A percentile compares a stretch with the other conserved stretches of the same genome.
Evolutionary conservation across 1,140 invertebrate species (phyloP).

Genomic region (Stegodyphus mimosarum): DNA sequence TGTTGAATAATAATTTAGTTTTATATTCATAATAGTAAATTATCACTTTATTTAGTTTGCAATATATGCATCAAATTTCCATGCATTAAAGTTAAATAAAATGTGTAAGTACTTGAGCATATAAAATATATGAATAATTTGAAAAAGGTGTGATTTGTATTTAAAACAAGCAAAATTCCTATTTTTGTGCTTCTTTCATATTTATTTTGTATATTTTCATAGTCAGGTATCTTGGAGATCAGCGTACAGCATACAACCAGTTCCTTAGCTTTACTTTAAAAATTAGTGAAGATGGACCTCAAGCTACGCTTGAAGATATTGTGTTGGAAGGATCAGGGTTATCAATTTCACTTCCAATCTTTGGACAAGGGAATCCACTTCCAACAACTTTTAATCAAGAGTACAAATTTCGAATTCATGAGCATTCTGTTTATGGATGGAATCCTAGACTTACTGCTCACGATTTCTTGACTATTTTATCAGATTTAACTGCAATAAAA

Average conservation of each 20-base stretch:
- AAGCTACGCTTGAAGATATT: slow-evolving; percentile 82
- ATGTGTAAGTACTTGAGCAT: too few relatives aligned
- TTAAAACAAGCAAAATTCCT: too few relatives aligned
- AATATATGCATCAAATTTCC: too few relatives aligned
- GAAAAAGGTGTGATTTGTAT: not conserved
- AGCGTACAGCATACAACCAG: slow-evolving; percentile 94
- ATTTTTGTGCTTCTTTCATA: not conserved
- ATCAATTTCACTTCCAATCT: slow-evolving; percentile 87
- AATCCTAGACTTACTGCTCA: slow-evolving; percentile 84
- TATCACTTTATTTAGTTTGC: too few relatives aligned
- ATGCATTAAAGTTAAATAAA: too few relatives aligned
- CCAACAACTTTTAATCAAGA: slow-evolving; percentile 79
- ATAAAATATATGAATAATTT: slow-evolving; percentile 8
- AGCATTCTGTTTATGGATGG: slow-evolving; percentile 92
- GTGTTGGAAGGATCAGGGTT: slow-evolving; percentile 85
- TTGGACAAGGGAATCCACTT: slow-evolving; percentile 87
- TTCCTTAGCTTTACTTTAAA: slow-evolving; percentile 89
- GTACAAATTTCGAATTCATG: slow-evolving; percentile 88
- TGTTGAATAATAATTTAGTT: too few relatives aligned
- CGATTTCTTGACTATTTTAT: slow-evolving; percentile 90
- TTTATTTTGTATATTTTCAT: slow-evolving; percentile 62
- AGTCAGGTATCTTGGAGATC: slow-evolving; percentile 91
- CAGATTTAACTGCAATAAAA: slow-evolving; percentile 93
- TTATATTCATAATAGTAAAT: too few relatives aligned
- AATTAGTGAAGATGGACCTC: slow-evolving; percentile 80